Base-by-base conservation (phyloP, 2,797 vertebrate genomes). In the Gadopsis marmoratus region DNA sequence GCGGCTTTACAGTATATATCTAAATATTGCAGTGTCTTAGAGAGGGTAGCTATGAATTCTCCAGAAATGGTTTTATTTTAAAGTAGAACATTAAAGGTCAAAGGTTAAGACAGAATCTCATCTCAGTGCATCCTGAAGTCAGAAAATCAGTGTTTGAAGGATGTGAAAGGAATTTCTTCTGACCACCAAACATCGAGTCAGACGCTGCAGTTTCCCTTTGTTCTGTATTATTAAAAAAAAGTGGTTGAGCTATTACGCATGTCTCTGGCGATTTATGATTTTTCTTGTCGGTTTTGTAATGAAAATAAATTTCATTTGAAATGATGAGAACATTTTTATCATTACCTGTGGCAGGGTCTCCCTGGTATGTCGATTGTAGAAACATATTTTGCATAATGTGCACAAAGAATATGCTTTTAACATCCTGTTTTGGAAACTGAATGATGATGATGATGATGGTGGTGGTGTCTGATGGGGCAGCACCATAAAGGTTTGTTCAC, bases 291-390 rank as follows among this genome's bases (percentile, higher is more conserved):
- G 71, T 83, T 90, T 90, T 89, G 83, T 86, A 84, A 81, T 64
- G 73, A 86, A 86, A 87, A 86, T 88, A 84, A 78, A 88, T 80
- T 83, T 85, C 51, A 71, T 72, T 81, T 86, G 54, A 84, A 90
- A 83, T 75, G 56, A 83, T 60, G 47, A 23, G 50, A 64, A 81
- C 23, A 73, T 80, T 74, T 37, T 72, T 35, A 59, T 84, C 41
- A 73, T 39, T 74, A 53, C 59, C 41, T 33, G 4, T 50, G 23
- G n/a, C 9, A 67, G 66, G 9, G 4, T 16, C 26, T 59, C 48
- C 35, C 43, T 11, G 37, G 35, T 35, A 7, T 35, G 35, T 35
- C 35, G 5, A 35, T 35, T 35, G 1, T 7, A 35, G 6, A 39
- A 39, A 39, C 37, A 39, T 39, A 41, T 48, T 50, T 33, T 41